phyloP scores from a whole-genome alignment of 30 jellyfish, hydroid and myxozoan genomes.

The Chrysaora quinquecirrha region DNA sequence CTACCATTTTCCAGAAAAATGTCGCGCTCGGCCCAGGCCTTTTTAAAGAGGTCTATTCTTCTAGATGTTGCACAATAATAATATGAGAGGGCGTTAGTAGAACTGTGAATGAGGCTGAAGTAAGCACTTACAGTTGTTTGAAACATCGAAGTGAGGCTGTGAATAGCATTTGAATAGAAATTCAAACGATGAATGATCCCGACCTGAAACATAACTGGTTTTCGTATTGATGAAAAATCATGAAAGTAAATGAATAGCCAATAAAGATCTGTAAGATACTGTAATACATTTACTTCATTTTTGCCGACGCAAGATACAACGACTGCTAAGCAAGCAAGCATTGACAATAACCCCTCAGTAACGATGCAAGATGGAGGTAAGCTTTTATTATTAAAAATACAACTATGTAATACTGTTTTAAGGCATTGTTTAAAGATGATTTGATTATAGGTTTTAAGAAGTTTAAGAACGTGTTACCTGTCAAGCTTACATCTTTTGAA shows the following conservation, averaged over 20 bases:
- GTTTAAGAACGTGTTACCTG: not conserved
- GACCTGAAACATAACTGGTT: slow-evolving; percentile 51
- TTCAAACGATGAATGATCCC: slow-evolving; percentile 54
- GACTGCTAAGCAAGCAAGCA: too few species aligned
- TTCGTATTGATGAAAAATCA: slow-evolving; percentile 63
- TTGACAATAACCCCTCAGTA: too few species aligned
- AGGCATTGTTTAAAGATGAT: too few species aligned
- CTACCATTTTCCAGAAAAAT: too few species aligned
- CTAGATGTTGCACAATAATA: too few species aligned
- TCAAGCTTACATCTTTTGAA: not conserved
- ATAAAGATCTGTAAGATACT: slow-evolving; percentile 63
- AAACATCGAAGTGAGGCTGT: not conserved
- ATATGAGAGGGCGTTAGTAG: too few species aligned
- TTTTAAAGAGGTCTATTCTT: too few species aligned
- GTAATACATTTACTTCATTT: slow-evolving; percentile 43
- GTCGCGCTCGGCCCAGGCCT: too few species aligned
- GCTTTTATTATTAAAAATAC: too few species aligned
- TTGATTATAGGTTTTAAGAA: too few species aligned
- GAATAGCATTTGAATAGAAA: slow-evolving; percentile 41
- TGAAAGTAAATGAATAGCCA: slow-evolving; percentile 25
- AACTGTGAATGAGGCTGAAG: not conserved
- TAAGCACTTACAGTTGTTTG: slow-evolving; percentile 2
- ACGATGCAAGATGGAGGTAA: too few species aligned
- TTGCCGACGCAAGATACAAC: not conserved
- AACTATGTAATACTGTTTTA: too few species aligned